A percentile compares a stretch with the other conserved stretches of the same genome.
phyloP scores from a whole-genome alignment of 2,113 vertebrate genomes.

The Ia io region DNA sequence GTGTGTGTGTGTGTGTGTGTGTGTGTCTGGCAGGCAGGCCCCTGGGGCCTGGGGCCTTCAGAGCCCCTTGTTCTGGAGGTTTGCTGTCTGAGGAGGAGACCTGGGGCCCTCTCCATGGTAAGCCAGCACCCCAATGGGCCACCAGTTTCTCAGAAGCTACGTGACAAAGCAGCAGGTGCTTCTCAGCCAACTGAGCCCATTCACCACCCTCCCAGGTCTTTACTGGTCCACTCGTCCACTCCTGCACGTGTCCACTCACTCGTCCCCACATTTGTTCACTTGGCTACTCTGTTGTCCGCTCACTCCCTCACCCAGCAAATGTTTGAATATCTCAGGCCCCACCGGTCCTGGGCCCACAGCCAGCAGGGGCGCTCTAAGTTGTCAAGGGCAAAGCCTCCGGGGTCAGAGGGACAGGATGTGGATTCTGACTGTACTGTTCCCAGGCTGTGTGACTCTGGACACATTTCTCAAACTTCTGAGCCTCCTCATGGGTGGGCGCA shows the following conservation, averaged over 20 bases:
- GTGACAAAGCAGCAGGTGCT: not conserved
- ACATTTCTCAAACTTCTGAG: not conserved
- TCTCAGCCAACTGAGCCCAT: not conserved
- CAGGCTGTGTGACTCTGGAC: rapidly evolving
- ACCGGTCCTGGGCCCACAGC: not conserved
- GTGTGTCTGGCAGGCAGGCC: not conserved
- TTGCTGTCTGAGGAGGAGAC: not conserved
- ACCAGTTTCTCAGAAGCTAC: not conserved
- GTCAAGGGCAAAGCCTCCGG: not conserved
- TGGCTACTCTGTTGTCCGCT: not conserved
- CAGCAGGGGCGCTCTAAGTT: not conserved
- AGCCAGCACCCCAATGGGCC: not conserved
- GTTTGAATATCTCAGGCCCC: not conserved
- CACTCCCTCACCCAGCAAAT: not conserved
- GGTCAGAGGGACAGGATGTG: not conserved
- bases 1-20: not conserved
- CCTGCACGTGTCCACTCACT: not conserved
- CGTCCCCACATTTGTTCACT: not conserved
- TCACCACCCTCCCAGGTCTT: too few species aligned
- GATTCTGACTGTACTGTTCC: not conserved
- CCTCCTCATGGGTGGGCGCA: not conserved
- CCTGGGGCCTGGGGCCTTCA: not conserved
- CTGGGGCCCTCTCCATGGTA: not conserved
- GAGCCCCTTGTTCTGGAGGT: not conserved
- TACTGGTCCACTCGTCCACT: rapidly evolving